Conservation (phyloP, 2,113 vertebrate species). For the Ellobius talpinus region DNA sequence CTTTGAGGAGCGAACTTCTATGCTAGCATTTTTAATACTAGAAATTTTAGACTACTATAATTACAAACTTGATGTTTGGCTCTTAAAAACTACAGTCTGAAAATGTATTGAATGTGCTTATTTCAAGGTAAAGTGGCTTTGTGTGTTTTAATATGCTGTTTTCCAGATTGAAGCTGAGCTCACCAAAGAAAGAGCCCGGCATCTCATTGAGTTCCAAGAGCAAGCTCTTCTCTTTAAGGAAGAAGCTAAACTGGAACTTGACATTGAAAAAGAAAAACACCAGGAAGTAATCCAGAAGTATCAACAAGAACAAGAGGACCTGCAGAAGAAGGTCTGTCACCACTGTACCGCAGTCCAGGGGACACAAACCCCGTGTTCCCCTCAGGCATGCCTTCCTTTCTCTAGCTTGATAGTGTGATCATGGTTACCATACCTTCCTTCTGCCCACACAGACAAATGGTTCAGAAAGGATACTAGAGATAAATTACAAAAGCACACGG, state of each 20-base stretch:
- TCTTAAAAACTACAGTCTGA: background rate
- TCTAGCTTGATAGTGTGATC: background rate
- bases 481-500: background rate
- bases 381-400: background rate
- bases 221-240: slow-evolving; percentile 86
- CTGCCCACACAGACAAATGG: background rate
- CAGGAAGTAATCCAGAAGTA: slow-evolving; percentile 88
- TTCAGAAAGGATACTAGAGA: background rate
- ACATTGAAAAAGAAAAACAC: slow-evolving; percentile 90
- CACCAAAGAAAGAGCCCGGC: slow-evolving; percentile 85
- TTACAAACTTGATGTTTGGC: background rate
- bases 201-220: slow-evolving; percentile 84
- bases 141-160: slow-evolving; percentile 14
- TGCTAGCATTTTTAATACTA: slow-evolving; percentile 5
- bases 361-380: background rate
- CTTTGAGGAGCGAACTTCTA: slow-evolving; percentile 43
- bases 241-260: slow-evolving; percentile 88
- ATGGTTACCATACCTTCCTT: background rate
- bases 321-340: slow-evolving; percentile 89
- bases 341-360: background rate
- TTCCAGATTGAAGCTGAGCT: slow-evolving; percentile 88
- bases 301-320: slow-evolving; percentile 86
- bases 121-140: background rate
- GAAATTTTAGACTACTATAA: background rate
- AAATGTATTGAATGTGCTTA: slow-evolving; percentile 7